phyloP scores from a whole-genome alignment of 2,888 invertebrate genomes.

The Caprella mutica region DNA sequence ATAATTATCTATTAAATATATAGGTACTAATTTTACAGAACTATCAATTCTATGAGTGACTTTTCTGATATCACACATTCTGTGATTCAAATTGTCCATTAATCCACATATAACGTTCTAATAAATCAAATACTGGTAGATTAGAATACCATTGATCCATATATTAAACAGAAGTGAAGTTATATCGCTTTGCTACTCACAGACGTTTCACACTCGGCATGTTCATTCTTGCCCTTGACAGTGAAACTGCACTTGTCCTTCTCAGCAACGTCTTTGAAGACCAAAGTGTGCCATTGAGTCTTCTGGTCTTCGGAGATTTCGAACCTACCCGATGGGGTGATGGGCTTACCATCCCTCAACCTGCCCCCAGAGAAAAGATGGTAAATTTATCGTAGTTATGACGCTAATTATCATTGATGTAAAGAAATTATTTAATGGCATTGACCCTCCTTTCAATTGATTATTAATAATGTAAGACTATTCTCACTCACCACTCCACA shows the following conservation, averaged over 20 bases:
- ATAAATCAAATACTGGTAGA: too few species aligned
- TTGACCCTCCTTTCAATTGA: not conserved
- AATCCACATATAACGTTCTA: too few species aligned
- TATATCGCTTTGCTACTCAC: constrained; percentile 17
- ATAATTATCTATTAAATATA: not conserved
- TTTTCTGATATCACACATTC: too few species aligned
- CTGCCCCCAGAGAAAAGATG: constrained; percentile 30
- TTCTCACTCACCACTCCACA: constrained; percentile 53
- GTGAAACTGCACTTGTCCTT: constrained; percentile 42
- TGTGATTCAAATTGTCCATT: too few species aligned
- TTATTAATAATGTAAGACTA: not conserved
- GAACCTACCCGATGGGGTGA: constrained; percentile 38
- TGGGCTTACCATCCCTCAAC: constrained; percentile 40
- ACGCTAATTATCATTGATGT: too few species aligned
- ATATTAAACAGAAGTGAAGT: too few species aligned
- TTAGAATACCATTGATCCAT: too few species aligned
- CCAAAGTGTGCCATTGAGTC: constrained; percentile 16
- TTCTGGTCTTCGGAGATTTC: constrained; percentile 15
- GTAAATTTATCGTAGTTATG: too few species aligned
- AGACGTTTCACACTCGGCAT: constrained; percentile 41
- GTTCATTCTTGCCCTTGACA: constrained; percentile 46
- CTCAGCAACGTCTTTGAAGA: constrained; percentile 22
- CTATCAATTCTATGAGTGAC: too few species aligned
- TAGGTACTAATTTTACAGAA: too few species aligned
- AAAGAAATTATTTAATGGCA: too few species aligned